Conservation (phyloP, 1,140 invertebrate genomes). For the Fopius arisanus region DNA sequence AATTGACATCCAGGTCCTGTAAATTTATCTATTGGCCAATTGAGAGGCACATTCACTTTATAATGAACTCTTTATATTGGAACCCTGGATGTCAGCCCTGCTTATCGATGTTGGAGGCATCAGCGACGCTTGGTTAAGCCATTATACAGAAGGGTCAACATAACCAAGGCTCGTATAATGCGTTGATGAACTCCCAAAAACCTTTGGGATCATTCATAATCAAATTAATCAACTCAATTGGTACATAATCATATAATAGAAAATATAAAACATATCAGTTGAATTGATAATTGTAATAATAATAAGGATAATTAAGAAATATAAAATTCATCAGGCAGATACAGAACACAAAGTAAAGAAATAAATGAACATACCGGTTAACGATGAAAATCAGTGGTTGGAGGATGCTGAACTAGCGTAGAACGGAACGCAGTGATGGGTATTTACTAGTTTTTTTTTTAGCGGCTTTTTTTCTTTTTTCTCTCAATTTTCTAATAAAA, state of each 20-base stretch:
- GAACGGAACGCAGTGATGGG: constrained; percentile 55
- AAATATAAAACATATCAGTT: constrained; percentile 18
- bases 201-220: constrained; percentile 32
- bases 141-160: background rate
- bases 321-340: constrained; percentile 33
- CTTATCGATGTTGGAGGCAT: background rate
- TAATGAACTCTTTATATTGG: too few species aligned
- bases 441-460: constrained; percentile 25
- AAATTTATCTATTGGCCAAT: too few species aligned
- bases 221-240: constrained; percentile 36
- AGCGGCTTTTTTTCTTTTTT: background rate
- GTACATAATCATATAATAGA: constrained; percentile 18
- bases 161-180: background rate
- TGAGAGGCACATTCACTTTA: too few species aligned
- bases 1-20: too few species aligned
- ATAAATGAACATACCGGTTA: constrained; percentile 65
- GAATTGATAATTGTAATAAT: constrained; percentile 18
- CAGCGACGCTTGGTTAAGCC: background rate
- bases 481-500: background rate
- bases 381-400: constrained; percentile 64
- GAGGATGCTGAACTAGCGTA: constrained; percentile 59
- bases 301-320: constrained; percentile 35
- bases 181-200: background rate
- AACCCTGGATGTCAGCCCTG: too few species aligned
- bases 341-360: constrained; percentile 61